Evolutionary conservation across 2,113 vertebrate genomes (phyloP).

Genomic region (Seriola quinqueradiata): DNA sequence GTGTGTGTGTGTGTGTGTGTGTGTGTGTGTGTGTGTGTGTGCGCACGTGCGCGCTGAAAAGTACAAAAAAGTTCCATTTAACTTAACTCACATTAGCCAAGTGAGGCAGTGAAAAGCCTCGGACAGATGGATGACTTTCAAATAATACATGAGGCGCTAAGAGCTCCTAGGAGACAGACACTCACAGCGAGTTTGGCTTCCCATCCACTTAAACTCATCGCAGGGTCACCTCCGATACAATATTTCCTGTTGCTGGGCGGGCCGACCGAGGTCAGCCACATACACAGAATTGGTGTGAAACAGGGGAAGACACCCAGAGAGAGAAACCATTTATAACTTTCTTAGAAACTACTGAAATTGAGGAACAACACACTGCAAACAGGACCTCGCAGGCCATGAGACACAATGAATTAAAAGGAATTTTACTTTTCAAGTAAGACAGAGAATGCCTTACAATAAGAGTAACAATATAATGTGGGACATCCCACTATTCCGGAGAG

Average conservation of each 20-base stretch:
- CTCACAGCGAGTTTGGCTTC: constrained; percentile 47
- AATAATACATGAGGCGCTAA: constrained; percentile 69
- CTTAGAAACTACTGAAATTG: constrained; percentile 13
- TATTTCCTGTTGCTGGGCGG: constrained; percentile 39
- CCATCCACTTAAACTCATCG: constrained; percentile 40
- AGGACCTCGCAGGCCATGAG: neutral
- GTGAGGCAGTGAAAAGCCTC: constrained; percentile 37
- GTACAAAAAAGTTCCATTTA: constrained; percentile 50
- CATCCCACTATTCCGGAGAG: constrained; percentile 4
- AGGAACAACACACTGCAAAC: neutral
- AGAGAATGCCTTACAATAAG: neutral
- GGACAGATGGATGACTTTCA: constrained; percentile 57
- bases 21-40: neutral
- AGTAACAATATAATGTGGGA: constrained; percentile 18
- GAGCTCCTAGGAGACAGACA: constrained; percentile 65
- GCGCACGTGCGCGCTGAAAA: constrained; percentile 13
- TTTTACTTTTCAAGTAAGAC: neutral
- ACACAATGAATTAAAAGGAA: neutral
- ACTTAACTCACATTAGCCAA: constrained; percentile 45
- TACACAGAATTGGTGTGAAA: neutral
- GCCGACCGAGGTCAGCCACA: constrained; percentile 19
- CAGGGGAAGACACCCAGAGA: neutral
- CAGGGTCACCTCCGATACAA: constrained; percentile 49
- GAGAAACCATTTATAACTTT: neutral
- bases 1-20: neutral